phyloP scores from a whole-genome alignment of 1,140 invertebrate species.

The Sycophila sp. region DNA sequence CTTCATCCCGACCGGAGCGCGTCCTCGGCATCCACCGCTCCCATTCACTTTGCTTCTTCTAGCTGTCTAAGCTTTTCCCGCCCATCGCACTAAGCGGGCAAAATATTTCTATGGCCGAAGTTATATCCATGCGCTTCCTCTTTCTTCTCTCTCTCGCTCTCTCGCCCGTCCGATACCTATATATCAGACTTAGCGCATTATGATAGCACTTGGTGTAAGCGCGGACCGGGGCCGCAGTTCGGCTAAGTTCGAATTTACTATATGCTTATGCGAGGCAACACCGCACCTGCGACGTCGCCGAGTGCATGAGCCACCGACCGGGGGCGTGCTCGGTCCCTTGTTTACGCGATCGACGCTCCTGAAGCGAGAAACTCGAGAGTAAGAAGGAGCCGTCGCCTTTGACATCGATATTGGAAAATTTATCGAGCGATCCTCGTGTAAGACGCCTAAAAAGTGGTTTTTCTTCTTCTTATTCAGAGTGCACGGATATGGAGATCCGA shows the following conservation, averaged over 20 bases:
- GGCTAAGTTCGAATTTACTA: constrained; percentile 34
- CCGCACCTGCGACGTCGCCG: too few species aligned
- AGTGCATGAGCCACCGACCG: not conserved
- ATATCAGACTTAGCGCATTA: constrained; percentile 35
- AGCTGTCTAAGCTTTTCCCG: not conserved
- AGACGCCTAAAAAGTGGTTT: too few species aligned
- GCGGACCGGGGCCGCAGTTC: constrained; percentile 24
- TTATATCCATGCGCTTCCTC: not conserved
- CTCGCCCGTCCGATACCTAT: constrained; percentile 8
- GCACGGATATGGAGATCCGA: too few species aligned
- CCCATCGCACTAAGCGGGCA: not conserved
- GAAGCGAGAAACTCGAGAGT: not conserved
- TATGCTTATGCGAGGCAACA: constrained; percentile 27
- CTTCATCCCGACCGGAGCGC: too few species aligned
- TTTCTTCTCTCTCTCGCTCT: not conserved
- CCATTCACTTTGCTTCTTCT: not conserved
- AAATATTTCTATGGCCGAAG: constrained; percentile 19
- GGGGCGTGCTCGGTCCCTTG: not conserved
- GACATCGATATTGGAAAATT: too few species aligned
- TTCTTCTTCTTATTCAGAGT: too few species aligned
- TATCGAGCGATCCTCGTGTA: too few species aligned
- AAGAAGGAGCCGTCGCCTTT: not conserved
- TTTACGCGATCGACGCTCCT: not conserved
- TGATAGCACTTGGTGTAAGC: constrained; percentile 35
- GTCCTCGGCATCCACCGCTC: not conserved